Conservation (phyloP, 2,888 invertebrate genomes). For the Amblyjoppa fuscipennis region DNA sequence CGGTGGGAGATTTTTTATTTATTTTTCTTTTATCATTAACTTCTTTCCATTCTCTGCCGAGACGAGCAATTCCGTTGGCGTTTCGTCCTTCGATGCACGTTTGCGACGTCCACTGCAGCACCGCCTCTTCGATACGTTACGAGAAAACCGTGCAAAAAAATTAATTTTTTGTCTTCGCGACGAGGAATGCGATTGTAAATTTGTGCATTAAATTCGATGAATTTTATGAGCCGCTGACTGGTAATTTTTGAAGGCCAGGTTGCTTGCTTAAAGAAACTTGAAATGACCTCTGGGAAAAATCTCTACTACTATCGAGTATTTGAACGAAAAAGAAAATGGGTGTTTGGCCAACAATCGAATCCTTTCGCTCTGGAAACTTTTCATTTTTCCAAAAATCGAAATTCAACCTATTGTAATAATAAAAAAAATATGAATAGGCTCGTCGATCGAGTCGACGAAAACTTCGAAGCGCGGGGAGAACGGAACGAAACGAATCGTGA, state of each 20-base stretch:
- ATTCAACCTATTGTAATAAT: conserved; percentile 17
- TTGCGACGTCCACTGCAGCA: conserved; percentile 38
- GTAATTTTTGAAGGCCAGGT: neutral
- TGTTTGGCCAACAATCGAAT: conserved; percentile 32
- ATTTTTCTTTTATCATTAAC: conserved; percentile 19
- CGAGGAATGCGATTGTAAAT: neutral
- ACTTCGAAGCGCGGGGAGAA: conserved; percentile 92
- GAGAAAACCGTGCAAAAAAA: neutral
- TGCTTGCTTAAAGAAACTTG: too few species aligned
- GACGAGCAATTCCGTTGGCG: conserved; percentile 56
- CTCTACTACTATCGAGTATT: neutral
- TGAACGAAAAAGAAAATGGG: conserved; percentile 5
- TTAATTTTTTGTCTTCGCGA: neutral
- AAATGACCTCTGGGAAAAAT: neutral
- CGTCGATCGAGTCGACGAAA: conserved; percentile 93
- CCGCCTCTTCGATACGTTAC: too few species aligned
- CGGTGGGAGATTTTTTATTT: conserved; percentile 41
- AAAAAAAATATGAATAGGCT: conserved; percentile 81
- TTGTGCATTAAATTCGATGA: neutral
- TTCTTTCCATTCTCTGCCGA: conserved; percentile 29
- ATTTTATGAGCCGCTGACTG: neutral
- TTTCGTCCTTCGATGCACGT: conserved; percentile 56
- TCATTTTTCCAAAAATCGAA: neutral
- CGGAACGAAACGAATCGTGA: conserved; percentile 93
- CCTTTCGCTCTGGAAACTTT: conserved; percentile 28